These are phyloP conservation scores for Carcina quercana DNA, from an alignment of 2,888 invertebrate species.

Conservation along the genomic window DNA sequence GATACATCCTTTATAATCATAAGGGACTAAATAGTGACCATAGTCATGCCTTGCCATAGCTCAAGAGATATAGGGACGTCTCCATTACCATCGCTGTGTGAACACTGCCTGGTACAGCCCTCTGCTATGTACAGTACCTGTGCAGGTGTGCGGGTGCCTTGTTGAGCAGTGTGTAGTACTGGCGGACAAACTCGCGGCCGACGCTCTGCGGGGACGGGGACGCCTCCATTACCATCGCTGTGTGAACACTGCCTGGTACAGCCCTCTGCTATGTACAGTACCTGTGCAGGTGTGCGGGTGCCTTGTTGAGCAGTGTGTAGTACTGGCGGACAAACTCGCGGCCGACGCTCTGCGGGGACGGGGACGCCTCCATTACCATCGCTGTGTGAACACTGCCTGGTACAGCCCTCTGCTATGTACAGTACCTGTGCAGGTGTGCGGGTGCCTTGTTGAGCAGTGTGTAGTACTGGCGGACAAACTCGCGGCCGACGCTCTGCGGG, in stretches of 20 bases:
- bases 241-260: conserved; percentile 37
- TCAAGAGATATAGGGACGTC: too few relatives aligned
- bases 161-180: conserved; percentile 98
- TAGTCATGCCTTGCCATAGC: too few relatives aligned
- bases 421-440: conserved; percentile 90
- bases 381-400: conserved; percentile 63
- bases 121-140: conserved; percentile 71
- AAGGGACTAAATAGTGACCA: too few relatives aligned
- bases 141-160: conserved; percentile 95
- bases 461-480: conserved; percentile 99
- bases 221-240: conserved; percentile 97
- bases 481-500: conserved; percentile 97
- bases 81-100: too few relatives aligned
- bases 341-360: conserved; percentile 96
- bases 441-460: conserved; percentile 97
- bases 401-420: background rate
- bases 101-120: background rate
- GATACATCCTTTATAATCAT: too few relatives aligned
- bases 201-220: conserved; percentile 96
- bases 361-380: conserved; percentile 98
- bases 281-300: conserved; percentile 95
- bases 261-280: conserved; percentile 29
- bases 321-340: conserved; percentile 99
- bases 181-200: conserved; percentile 98
- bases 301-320: conserved; percentile 97